Conservation (phyloP, 2,113 vertebrate species). For the Danionella cerebrum region DNA sequence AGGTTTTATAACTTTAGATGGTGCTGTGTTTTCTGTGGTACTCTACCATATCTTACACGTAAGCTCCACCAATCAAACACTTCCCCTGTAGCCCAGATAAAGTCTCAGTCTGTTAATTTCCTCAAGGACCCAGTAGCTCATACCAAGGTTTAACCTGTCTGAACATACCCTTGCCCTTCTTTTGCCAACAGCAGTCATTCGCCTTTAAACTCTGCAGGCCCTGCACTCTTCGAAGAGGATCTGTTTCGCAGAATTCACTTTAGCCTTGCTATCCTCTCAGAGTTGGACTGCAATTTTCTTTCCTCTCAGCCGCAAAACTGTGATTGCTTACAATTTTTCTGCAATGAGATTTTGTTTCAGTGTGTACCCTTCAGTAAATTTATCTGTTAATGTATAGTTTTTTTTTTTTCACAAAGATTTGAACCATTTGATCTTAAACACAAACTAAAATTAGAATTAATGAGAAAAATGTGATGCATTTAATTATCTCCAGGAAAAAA, state of each 20-base stretch:
- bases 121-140: conserved; percentile 16
- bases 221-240: not conserved
- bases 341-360: too few species aligned
- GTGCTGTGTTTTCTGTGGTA: too few species aligned
- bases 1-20: too few species aligned
- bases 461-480: too few species aligned
- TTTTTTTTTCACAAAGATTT: too few species aligned
- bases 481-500: too few species aligned
- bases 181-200: not conserved
- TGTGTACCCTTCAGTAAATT: too few species aligned
- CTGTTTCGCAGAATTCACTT: not conserved
- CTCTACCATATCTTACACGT: not conserved
- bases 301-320: not conserved
- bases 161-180: not conserved
- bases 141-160: not conserved
- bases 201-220: not conserved
- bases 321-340: not conserved
- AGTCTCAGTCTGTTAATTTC: conserved; percentile 21
- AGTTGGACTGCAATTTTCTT: not conserved
- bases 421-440: too few species aligned
- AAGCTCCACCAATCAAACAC: not conserved
- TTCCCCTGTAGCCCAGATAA: not conserved
- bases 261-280: not conserved
- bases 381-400: too few species aligned
- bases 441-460: too few species aligned